Evolutionary conservation across 2,888 invertebrate genomes (phyloP).

Genomic region (Andrena hattorfiana): DNA sequence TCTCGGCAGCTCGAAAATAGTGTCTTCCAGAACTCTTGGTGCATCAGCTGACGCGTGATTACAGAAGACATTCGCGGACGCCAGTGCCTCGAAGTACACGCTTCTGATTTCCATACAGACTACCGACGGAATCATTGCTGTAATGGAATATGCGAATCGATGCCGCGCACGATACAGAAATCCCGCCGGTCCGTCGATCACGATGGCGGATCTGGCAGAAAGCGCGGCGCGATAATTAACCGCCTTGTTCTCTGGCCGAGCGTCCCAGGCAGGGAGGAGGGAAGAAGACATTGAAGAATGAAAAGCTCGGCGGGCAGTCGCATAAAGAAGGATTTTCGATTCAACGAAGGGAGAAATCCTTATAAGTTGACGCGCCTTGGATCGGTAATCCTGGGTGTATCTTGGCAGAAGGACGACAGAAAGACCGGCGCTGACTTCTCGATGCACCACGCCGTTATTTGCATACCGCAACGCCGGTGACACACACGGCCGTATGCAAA

Average conservation of each 20-base stretch:
- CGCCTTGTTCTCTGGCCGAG: constrained; percentile 36
- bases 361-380: constrained; percentile 65
- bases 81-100: neutral
- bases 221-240: constrained; percentile 52
- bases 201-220: neutral
- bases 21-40: neutral
- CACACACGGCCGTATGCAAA: constrained; percentile 71
- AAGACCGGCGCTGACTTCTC: constrained; percentile 40
- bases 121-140: neutral
- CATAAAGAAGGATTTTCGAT: constrained; percentile 65
- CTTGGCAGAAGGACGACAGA: constrained; percentile 63
- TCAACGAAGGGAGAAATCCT: constrained; percentile 60
- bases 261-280: constrained; percentile 11
- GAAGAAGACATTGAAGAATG: constrained; percentile 56
- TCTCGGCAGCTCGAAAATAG: neutral
- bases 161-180: neutral
- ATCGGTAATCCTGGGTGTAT: constrained; percentile 63
- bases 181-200: neutral
- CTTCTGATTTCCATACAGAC: neutral
- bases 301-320: constrained; percentile 55
- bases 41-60: neutral
- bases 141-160: neutral
- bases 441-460: constrained; percentile 59
- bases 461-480: constrained; percentile 66
- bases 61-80: neutral